Base-by-base conservation (phyloP, 2,888 invertebrate species). In the Selenia dentaria region DNA sequence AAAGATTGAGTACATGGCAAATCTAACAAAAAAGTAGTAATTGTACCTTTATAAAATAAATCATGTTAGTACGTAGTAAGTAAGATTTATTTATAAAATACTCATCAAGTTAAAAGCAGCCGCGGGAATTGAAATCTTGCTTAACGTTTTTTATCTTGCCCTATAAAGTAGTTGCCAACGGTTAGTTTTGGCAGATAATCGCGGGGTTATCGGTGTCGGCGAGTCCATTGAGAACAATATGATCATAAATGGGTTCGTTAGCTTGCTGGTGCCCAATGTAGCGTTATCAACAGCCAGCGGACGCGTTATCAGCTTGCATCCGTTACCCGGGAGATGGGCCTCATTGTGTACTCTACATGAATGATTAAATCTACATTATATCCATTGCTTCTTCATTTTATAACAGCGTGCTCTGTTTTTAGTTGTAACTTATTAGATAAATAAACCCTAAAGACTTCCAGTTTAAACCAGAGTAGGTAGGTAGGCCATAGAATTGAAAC, bases 271-370 rank as follows among this genome's bases (percentile, higher is more conserved):
- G 69, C 78, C 80, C 72, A 81, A 83, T 76, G 77, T 73, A 50
- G 59, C 62, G 70, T 82, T 85, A 86, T 86, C 86, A 59, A 67
- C 46, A 59, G 67, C 72, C 75, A 75, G 71, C 85, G 84, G 85
- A 85, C 80, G 75, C 49, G 64, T 81, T 84, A 85, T 86, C 80
- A 57, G 40, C 51, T 52, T 64, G 66, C 83, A 83, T 86, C 86
- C 86, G 86, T 68, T 75, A 70, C 58, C 54, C 39, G 36, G 44
- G 54, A 53, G 53, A 53, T 49, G 57, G 52, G 49, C 46, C 52
- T 41, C 51, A 42, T 42, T 48, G 37, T 46, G 36, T 22, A 33
- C 24, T 45, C 36, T 26, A 31, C 14, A 31, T 40, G 12, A 24
- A 29, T 34, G 20, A 9, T 48, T 33, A 10, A 37, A 43, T 39